Conservation (phyloP, 2,888 invertebrate genomes). For the Hofmannophila pseudospretella region DNA sequence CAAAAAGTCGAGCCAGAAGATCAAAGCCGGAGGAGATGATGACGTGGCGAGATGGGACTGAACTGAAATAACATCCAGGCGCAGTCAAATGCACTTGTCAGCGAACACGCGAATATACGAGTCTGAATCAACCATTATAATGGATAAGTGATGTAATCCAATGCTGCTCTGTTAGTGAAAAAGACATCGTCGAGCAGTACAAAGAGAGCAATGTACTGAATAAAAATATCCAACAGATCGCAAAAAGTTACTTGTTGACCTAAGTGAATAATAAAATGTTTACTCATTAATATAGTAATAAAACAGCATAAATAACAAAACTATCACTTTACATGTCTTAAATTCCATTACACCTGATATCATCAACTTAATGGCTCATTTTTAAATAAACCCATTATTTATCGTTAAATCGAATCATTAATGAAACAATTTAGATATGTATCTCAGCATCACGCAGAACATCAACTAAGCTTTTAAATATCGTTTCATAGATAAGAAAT, state of each 20-base stretch:
- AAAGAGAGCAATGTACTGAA: background rate
- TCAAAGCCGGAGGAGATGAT: conserved; percentile 67
- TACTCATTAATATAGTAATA: too few relatives aligned
- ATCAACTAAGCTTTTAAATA: background rate
- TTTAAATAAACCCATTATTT: too few relatives aligned
- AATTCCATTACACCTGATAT: too few relatives aligned
- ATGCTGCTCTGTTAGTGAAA: background rate
- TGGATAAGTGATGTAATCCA: background rate
- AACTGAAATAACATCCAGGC: conserved; percentile 63
- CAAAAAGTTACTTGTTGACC: background rate
- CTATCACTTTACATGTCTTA: too few relatives aligned
- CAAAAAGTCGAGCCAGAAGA: conserved; percentile 65
- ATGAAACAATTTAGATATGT: too few relatives aligned
- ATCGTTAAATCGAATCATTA: too few relatives aligned
- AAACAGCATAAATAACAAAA: too few relatives aligned
- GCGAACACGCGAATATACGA: conserved; percentile 17
- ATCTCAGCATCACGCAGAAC: background rate
- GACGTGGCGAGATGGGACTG: conserved; percentile 53
- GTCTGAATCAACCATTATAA: conserved; percentile 5
- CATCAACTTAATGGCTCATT: too few relatives aligned
- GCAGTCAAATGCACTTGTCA: conserved; percentile 37
- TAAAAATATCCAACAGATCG: too few relatives aligned
- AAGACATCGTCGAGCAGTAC: background rate
- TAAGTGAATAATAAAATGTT: too few relatives aligned
- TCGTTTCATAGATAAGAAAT: background rate